Evolutionary conservation across 2,113 vertebrate genomes (phyloP), one percentile per base, ranked within the genome.

Genomic region (Caracal caracal): DNA sequence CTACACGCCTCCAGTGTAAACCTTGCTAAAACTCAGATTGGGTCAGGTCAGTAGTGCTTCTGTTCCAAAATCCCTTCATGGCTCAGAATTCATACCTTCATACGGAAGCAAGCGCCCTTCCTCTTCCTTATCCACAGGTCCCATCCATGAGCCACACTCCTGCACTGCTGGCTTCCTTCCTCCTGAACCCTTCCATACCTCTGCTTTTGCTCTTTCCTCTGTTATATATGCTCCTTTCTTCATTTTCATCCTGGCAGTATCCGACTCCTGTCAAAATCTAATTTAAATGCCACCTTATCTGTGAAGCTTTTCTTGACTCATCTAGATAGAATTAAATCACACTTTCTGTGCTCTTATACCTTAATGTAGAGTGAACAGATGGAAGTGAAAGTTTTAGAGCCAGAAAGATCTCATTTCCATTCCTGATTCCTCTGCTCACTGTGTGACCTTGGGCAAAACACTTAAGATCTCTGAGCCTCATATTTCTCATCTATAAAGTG

Each of bases 251-350:
- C 68, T 92, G 26, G 71, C 11, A 75, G 47, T 79, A 85, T 68
- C 20, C 26, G 92, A 79, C 63, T 35, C 53, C 68, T 93, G 47
- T 84, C 73, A 97, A 95, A 86, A 90, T 71, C 68, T 79, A 79
- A 33, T 80, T 93, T 88, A 93, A 96, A 94, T 81, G 30, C 37
- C 53, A 84, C 51, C 56, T 93, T 95, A 63, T 59, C 70, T 70
- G 43, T 65, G 30, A 96, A 94, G 63, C 6, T 82, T 95, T 94
- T 88, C 81, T 95, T 93, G 75, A 95, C 47, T 93, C 61, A 92
- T 84, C 35, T 63, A 87, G 59, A 93, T 28, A 95, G 35, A 95
- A 90, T 93, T 92, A 87, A 89, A 89, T 81, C 86, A 86, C 53
- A 86, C 73, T 56, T 71, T 78, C 63, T 61, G 28, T 65, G 82